phyloP scores from a whole-genome alignment of 2,113 vertebrate genomes.

The Malurus melanocephalus region DNA sequence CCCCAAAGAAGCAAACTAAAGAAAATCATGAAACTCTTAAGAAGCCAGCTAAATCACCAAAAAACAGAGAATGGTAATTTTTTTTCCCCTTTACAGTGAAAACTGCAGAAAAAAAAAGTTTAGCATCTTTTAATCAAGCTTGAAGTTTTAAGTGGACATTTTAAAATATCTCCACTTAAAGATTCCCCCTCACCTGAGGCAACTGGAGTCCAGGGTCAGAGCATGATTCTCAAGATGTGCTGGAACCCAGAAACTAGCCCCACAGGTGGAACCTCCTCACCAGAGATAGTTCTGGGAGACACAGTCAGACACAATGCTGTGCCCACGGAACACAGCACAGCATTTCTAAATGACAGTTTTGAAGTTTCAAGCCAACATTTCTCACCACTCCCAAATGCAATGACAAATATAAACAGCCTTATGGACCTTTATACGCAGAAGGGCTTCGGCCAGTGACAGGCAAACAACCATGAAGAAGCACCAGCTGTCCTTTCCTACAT shows the following conservation, averaged over 20 bases:
- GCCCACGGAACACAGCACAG: background rate
- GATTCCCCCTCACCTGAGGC: background rate
- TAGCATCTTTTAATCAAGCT: background rate
- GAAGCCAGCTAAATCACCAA: background rate
- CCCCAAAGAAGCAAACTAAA: background rate
- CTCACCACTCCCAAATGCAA: background rate
- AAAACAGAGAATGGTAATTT: background rate
- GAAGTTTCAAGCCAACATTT: background rate
- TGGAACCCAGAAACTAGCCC: background rate
- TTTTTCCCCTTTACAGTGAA: background rate
- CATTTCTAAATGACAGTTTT: background rate
- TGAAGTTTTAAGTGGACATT: background rate
- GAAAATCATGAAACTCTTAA: background rate
- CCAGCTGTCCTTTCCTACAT: background rate
- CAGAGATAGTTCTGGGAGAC: background rate
- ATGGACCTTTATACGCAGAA: background rate
- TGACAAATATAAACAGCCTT: background rate
- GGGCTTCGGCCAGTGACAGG: background rate
- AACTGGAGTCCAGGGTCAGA: background rate
- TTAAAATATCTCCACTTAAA: background rate
- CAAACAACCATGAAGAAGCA: background rate
- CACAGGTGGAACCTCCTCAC: background rate
- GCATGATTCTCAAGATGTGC: background rate
- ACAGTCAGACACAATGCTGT: background rate
- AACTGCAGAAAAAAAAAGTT: background rate